Conservation (phyloP, 2,797 vertebrate species). For the Microctenopoma lineatum region DNA sequence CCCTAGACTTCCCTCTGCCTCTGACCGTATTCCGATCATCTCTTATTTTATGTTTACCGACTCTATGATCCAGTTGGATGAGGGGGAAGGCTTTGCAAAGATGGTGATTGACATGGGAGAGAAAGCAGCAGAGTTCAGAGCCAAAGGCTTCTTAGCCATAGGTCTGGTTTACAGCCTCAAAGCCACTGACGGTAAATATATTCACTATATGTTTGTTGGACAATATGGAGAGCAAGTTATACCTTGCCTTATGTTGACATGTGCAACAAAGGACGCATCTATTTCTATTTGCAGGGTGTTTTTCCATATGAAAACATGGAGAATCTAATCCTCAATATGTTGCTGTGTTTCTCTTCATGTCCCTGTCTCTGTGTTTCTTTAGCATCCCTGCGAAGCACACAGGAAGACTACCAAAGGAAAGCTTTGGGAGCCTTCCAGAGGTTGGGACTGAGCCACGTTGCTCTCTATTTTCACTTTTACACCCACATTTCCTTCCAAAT, state of each 20-base stretch:
- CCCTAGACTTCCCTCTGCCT: background rate
- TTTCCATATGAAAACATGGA: background rate
- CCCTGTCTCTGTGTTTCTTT: slow-evolving; percentile 48
- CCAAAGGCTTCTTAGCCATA: slow-evolving; percentile 94
- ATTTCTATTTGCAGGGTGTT: background rate
- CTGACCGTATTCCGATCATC: background rate
- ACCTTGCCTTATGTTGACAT: no score
- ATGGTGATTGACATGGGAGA: slow-evolving; percentile 95
- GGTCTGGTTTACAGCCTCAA: slow-evolving; percentile 96
- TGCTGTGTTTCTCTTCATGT: slow-evolving; percentile 4
- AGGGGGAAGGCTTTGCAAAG: slow-evolving; percentile 94
- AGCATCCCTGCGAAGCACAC: slow-evolving; percentile 94
- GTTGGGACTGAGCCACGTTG: slow-evolving; percentile 78
- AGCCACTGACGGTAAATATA: slow-evolving; percentile 92
- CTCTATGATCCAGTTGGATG: slow-evolving; percentile 87
- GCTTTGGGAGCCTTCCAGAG: slow-evolving; percentile 97
- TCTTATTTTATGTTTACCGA: slow-evolving; percentile 1
- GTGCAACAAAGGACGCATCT: background rate
- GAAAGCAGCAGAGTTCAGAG: slow-evolving; percentile 95
- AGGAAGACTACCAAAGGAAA: slow-evolving; percentile 98
- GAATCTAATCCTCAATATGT: no score
- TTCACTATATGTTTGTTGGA: background rate
- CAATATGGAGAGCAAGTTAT: background rate
- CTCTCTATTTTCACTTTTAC: slow-evolving; percentile 32
- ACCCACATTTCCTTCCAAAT: slow-evolving; percentile 33